These are phyloP conservation scores for Dorcus parallelipipedus DNA, from an alignment of 2,888 invertebrate species.

Conservation along the genomic window DNA sequence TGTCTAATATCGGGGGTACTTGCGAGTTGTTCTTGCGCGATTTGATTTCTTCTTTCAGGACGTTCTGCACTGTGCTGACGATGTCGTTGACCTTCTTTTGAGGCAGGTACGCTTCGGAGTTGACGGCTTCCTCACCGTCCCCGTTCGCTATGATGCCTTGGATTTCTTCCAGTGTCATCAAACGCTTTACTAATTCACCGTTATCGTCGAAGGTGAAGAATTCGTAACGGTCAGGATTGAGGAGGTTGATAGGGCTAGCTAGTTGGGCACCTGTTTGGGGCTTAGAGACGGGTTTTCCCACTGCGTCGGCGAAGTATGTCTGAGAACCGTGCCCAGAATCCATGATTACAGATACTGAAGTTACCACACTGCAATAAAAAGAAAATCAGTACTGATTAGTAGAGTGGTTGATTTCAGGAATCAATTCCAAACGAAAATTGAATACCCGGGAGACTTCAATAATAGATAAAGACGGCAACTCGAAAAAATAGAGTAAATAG, in stretches of 20 bases:
- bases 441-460: too few species aligned
- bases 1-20: slow-evolving; percentile 56
- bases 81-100: slow-evolving; percentile 74
- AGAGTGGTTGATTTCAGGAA: too few species aligned
- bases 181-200: slow-evolving; percentile 75
- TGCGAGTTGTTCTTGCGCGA: slow-evolving; percentile 49
- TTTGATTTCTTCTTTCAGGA: slow-evolving; percentile 75
- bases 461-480: too few species aligned
- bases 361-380: slow-evolving; percentile 56
- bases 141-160: slow-evolving; percentile 82
- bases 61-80: slow-evolving; percentile 78
- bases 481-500: too few species aligned
- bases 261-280: slow-evolving; percentile 61
- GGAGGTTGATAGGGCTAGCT: slow-evolving; percentile 75
- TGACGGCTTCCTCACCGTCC: slow-evolving; percentile 62
- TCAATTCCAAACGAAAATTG: too few species aligned
- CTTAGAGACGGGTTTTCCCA: slow-evolving; percentile 65
- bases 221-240: slow-evolving; percentile 81
- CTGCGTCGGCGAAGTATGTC: slow-evolving; percentile 65
- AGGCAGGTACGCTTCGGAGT: slow-evolving; percentile 52
- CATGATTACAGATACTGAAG: slow-evolving; percentile 63
- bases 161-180: slow-evolving; percentile 83
- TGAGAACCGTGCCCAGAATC: slow-evolving; percentile 55
- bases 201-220: slow-evolving; percentile 84
- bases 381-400: background rate